Evolutionary conservation across 1,140 invertebrate species (phyloP), one percentile per base, ranked within the genome.

Genomic region (Meloidogyne floridensis): DNA sequence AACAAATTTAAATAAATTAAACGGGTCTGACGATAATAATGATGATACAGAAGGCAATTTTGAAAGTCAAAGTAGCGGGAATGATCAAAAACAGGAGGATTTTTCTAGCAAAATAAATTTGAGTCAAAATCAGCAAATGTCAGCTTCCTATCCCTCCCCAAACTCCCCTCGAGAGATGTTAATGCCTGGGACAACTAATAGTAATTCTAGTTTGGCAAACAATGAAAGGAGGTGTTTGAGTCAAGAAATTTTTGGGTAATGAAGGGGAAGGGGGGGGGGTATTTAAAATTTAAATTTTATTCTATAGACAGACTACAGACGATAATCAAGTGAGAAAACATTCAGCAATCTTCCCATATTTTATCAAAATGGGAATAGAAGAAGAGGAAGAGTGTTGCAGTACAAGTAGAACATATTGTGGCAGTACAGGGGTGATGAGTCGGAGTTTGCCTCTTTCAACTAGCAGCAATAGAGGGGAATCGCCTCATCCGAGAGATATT

Each of bases 81-180:
- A 43, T 20, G 43, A 51, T 20, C 69, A 42, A 56, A 54, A n/a
- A 13, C 47, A 59, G 13, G 56, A 59, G 13, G 56, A n/a, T 47
- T 47, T 47, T 47, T 6, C 4, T n/a, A n/a, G n/a, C n/a, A 65
- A 65, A 65, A 65, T 65, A 6, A 11, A 65, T 6, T 8, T 15
- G 2, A 3, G n/a, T 65, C 15, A 65, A 18, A 47, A 74, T 15
- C 72, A 47, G n/a, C 43, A 51, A 53, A 84, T 84, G 83, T 86
- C 83, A 1, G 80, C 83, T 59, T 84, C 83, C 7, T 84, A 54
- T 75, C 78, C 83, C 51, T 84, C 83, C 13, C 83, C 83, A 5
- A 42, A 72, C 10, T 65, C 59, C n/a, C 59, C 59, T 5, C 59
- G n/a, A n/a, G 59, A 65, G 15, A 6, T 18, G 2, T 65, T 65